phyloP scores from a whole-genome alignment of 2,113 vertebrate species.

The Tychaedon coryphoeus region DNA sequence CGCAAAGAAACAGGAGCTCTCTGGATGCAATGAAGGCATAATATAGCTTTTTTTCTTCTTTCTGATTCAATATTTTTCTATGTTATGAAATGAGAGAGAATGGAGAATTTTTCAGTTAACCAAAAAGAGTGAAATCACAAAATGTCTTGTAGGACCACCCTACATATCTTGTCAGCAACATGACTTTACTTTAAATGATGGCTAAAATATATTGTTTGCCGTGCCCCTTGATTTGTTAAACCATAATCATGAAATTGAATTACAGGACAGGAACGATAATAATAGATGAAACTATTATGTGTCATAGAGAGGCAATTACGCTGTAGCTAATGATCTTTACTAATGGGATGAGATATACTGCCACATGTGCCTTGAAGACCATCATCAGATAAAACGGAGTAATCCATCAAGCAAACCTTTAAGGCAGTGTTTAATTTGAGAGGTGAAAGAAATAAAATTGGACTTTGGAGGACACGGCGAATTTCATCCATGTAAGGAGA shows the following conservation, averaged over 20 bases:
- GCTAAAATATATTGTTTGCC: constrained; percentile 50
- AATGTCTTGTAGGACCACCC: background rate
- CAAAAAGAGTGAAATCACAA: background rate
- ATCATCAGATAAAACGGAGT: constrained; percentile 19
- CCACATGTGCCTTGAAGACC: constrained; percentile 46
- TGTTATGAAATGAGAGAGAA: background rate
- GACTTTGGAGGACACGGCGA: constrained; percentile 38
- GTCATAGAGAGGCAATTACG: constrained; percentile 48
- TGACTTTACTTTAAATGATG: constrained; percentile 30
- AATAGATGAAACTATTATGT: constrained; percentile 43
- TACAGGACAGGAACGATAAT: constrained; percentile 17
- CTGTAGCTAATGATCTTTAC: constrained; percentile 63
- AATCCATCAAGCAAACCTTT: constrained; percentile 64
- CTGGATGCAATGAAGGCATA: background rate
- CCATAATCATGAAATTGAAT: constrained; percentile 52
- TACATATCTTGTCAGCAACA: background rate
- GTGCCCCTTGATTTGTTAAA: constrained; percentile 42
- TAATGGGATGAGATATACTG: constrained; percentile 60
- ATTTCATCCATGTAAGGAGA: constrained; percentile 49
- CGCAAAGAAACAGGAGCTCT: background rate
- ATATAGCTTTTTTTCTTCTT: background rate
- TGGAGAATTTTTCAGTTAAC: background rate
- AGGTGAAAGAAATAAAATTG: constrained; percentile 67
- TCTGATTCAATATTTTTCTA: background rate
- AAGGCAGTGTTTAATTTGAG: constrained; percentile 68